Evolutionary conservation across 2,797 vertebrate genomes (phyloP).

Genomic region (Lepilemur ruficaudatus): DNA sequence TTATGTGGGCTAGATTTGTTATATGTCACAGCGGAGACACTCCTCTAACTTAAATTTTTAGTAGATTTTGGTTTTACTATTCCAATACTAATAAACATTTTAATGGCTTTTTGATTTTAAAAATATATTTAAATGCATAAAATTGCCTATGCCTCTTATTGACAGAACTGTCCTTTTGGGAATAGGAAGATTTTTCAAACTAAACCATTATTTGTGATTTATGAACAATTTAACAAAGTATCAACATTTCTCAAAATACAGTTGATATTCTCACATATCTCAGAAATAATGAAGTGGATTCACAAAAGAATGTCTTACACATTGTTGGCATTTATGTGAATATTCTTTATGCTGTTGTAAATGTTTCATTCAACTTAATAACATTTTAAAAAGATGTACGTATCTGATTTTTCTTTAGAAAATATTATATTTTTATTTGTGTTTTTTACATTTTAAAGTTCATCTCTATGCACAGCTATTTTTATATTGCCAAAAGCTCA

Average conservation of each 20-base stretch:
- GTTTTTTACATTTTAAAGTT: constrained; percentile 87
- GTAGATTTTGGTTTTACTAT: constrained; percentile 56
- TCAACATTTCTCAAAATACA: constrained; percentile 77
- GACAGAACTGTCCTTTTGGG: constrained; percentile 66
- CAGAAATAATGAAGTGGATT: constrained; percentile 78
- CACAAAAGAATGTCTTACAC: constrained; percentile 81
- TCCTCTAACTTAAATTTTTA: constrained; percentile 73
- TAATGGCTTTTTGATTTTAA: constrained; percentile 46
- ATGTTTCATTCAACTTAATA: constrained; percentile 84
- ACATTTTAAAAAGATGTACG: constrained; percentile 86
- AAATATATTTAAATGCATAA: constrained; percentile 63
- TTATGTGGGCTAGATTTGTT: constrained; percentile 63
- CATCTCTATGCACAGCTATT: constrained; percentile 85
- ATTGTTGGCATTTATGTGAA: constrained; percentile 83
- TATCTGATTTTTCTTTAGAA: constrained; percentile 87
- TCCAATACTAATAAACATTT: constrained; percentile 15
- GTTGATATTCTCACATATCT: constrained; percentile 79
- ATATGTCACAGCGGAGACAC: constrained; percentile 61
- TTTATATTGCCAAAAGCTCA: constrained; percentile 83
- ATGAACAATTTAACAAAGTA: constrained; percentile 73
- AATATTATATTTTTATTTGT: constrained; percentile 89
- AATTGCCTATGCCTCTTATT: constrained; percentile 75
- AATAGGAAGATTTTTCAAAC: constrained; percentile 78
- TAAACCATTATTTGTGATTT: constrained; percentile 77
- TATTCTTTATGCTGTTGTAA: constrained; percentile 86